These are phyloP conservation scores for Lissocephala sabroskyi DNA, from an alignment of 2,888 invertebrate genomes.

Conservation along the genomic window DNA sequence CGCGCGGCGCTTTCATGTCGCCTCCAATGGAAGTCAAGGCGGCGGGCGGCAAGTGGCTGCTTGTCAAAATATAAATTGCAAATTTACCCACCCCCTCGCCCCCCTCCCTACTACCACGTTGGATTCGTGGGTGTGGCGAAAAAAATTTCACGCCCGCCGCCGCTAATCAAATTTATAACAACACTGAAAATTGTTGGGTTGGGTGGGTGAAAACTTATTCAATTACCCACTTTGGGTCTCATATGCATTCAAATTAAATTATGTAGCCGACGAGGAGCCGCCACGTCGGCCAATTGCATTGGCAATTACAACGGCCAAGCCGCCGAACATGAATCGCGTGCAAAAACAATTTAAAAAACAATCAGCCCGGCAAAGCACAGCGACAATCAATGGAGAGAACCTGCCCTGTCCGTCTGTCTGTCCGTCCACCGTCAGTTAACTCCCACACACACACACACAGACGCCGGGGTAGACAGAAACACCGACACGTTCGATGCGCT, in stretches of 20 bases:
- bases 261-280: conserved; percentile 41
- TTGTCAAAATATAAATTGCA: conserved; percentile 28
- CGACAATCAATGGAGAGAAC: conserved; percentile 31
- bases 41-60: conserved; percentile 5
- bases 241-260: conserved; percentile 63
- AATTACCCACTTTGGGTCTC: conserved; percentile 61
- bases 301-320: conserved; percentile 56
- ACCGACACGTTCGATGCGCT: conserved; percentile 26
- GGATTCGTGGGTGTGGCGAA: background rate
- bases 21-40: conserved; percentile 27
- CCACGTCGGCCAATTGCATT: conserved; percentile 25
- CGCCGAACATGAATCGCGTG: conserved; percentile 60
- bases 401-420: background rate
- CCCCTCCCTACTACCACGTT: conserved; percentile 9
- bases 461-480: background rate
- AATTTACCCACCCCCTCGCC: conserved; percentile 20
- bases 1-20: no score
- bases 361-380: conserved; percentile 32
- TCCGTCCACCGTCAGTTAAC: background rate
- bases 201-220: conserved; percentile 59
- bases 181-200: conserved; percentile 5
- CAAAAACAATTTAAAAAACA: conserved; percentile 67
- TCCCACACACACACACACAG: conserved; percentile 31
- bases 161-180: conserved; percentile 66
- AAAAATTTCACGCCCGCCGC: conserved; percentile 21